Conservation (phyloP, 2,797 vertebrate species). For the Anguilla megastoma region DNA sequence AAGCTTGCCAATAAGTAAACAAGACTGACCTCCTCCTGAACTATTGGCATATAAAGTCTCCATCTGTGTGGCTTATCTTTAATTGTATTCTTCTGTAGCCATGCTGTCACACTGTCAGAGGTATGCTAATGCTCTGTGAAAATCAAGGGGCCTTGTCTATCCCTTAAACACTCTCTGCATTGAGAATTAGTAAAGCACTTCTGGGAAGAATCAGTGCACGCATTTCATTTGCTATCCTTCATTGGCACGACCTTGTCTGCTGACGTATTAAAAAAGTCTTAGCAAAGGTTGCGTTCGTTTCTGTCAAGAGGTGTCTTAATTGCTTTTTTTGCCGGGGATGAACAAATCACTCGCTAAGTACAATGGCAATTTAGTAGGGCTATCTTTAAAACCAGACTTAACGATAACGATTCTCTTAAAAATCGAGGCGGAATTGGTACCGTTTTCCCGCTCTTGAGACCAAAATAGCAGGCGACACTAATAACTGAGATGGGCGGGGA, state of each 20-base stretch:
- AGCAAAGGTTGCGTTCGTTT: neutral
- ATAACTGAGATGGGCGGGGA: neutral
- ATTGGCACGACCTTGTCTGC: neutral
- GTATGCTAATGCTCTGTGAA: constrained; percentile 38
- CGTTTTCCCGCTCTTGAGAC: neutral
- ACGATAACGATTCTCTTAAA: neutral
- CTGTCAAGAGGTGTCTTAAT: constrained; percentile 7
- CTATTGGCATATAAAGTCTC: constrained; percentile 61
- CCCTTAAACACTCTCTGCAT: constrained; percentile 30
- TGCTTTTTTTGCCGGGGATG: neutral
- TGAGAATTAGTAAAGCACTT: constrained; percentile 31
- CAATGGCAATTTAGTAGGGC: neutral
- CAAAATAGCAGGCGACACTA: neutral
- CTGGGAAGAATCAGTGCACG: constrained; percentile 10
- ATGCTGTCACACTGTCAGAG: constrained; percentile 26
- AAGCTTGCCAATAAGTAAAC: constrained; percentile 58
- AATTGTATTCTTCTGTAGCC: constrained; percentile 49
- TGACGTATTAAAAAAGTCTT: neutral
- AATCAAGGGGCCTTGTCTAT: constrained; percentile 33
- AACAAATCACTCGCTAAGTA: neutral
- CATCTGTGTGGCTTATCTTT: constrained; percentile 52
- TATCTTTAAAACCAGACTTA: neutral
- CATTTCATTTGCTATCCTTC: constrained; percentile 19
- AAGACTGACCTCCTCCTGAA: constrained; percentile 56
- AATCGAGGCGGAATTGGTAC: neutral